phyloP scores from a whole-genome alignment of 2,113 vertebrate genomes.

The Eretmochelys imbricata region DNA sequence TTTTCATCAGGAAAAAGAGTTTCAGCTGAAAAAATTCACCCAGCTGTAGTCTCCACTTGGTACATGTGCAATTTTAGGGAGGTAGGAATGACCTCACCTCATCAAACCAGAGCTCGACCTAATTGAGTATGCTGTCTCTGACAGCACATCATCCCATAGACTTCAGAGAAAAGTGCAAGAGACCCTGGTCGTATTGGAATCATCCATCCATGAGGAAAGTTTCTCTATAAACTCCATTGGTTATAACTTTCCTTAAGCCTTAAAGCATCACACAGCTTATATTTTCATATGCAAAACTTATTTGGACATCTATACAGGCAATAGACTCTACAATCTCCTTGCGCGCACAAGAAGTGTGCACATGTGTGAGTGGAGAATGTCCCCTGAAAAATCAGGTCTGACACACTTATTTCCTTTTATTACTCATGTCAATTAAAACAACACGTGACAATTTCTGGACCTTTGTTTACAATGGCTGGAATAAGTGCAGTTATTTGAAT shows the following conservation, averaged over 20 bases:
- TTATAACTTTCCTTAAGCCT: not conserved
- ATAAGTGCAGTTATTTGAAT: not conserved
- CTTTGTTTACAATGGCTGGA: not conserved
- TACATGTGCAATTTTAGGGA: not conserved
- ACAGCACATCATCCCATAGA: accelerated
- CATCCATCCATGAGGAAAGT: accelerated
- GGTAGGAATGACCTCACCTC: not conserved
- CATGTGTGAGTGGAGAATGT: not conserved
- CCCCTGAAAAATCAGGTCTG: not conserved
- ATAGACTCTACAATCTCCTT: not conserved
- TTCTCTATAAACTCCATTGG: not conserved
- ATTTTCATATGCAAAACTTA: not conserved
- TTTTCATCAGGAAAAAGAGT: not conserved
- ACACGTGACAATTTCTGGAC: not conserved
- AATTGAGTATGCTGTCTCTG: not conserved
- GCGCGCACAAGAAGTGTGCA: not conserved
- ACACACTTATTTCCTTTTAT: not conserved
- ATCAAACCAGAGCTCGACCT: not conserved
- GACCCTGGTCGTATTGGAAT: not conserved
- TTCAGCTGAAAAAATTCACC: not conserved
- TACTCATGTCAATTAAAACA: not conserved
- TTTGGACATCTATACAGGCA: accelerated
- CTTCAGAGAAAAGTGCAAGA: not conserved
- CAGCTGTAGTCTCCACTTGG: not conserved
- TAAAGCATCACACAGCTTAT: accelerated